Conservation (phyloP, 2,113 vertebrate species). For the Martes martes region DNA sequence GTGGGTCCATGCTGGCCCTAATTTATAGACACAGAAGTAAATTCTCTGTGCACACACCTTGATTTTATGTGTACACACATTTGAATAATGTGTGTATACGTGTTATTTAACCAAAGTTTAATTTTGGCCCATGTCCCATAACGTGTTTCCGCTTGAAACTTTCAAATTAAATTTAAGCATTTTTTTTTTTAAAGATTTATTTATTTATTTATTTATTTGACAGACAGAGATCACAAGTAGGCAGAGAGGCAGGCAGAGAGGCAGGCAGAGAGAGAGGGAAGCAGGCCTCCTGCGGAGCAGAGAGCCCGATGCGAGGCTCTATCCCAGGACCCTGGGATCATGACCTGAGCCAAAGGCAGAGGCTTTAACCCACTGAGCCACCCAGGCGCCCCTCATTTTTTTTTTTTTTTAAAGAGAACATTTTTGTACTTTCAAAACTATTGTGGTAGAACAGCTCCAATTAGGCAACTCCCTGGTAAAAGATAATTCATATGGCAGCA, state of each 20-base stretch:
- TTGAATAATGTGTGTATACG: not conserved
- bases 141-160: not conserved
- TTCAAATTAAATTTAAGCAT: conserved; percentile 1
- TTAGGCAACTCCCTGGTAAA: not conserved
- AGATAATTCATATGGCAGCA: not conserved
- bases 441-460: not conserved
- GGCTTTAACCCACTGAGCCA: no score
- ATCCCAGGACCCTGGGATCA: no score
- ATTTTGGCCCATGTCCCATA: not conserved
- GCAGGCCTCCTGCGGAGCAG: no score
- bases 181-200: not conserved
- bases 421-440: conserved; percentile 9
- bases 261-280: no score
- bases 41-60: not conserved
- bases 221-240: no score
- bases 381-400: not conserved
- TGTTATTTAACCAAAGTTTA: not conserved
- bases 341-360: no score
- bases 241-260: no score
- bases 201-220: no score
- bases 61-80: not conserved
- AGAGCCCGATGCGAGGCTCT: no score
- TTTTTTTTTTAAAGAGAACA: not conserved
- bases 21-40: not conserved
- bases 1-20: not conserved